Evolutionary conservation across 2,113 vertebrate species (phyloP), one percentile per base, ranked within the genome.

Genomic region (Eretmochelys imbricata): DNA sequence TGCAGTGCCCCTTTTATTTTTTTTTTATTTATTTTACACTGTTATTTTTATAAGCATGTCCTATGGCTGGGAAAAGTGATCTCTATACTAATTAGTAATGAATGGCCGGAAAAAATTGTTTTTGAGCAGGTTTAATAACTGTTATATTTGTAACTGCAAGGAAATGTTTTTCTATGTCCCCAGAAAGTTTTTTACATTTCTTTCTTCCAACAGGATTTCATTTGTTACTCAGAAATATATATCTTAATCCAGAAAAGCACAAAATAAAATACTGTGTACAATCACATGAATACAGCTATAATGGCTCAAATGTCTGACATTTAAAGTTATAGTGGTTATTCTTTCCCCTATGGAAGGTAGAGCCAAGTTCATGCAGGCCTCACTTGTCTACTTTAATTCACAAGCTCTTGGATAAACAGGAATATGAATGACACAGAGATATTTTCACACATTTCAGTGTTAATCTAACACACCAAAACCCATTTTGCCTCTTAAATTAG

Each of bases 401-500:
- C 80, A 96, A 80, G 25, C 35, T 95, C 22, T 14, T 84, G 57
- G 8, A 24, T 94, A 89, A 78, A 82, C 78, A 89, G 84, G 91
- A 53, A 82, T 54, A 80, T 75, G 82, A 94, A 89, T 86, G 90
- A 87, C 1, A 88, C 0, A 38, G 51, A 95, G 75, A 91, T 2
- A 0, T 42, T 93, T 96, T 88, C 89, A 82, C 12, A 46, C 72
- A 48, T 88, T 85, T 84, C 88, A 93, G 35, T 85, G 85, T 94
- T 95, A 96, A 93, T 93, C 91, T 89, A 95, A 92, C 94, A 92
- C 49, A 89, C 53, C 79, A 91, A 91, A 92, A 96, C 88, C 83
- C 89, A 88, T 93, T 95, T 96, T 89, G 46, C 55, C 96, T 97
- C 72, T 81, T 57, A 82, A 97, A 92, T 85, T 88, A 97, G 81